phyloP scores from a whole-genome alignment of 2,113 vertebrate genomes.

The Gallinago jamesoni region DNA sequence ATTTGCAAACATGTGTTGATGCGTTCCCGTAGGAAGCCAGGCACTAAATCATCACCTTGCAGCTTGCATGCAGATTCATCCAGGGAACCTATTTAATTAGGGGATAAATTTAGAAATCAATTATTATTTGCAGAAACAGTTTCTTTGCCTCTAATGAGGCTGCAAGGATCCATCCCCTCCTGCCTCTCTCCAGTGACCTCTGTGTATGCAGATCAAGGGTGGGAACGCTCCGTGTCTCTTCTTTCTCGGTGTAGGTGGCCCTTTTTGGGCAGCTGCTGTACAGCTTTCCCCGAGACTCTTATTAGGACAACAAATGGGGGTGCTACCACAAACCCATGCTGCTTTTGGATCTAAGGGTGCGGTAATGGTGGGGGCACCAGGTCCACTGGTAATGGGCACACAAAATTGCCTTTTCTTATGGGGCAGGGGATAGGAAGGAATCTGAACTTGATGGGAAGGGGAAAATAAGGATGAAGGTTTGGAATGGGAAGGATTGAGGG shows the following conservation, averaged over 20 bases:
- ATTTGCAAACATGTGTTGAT: slow-evolving; percentile 57
- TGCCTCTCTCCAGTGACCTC: slow-evolving; percentile 26
- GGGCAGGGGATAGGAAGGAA: neutral
- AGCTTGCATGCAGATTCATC: slow-evolving; percentile 57
- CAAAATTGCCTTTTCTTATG: neutral
- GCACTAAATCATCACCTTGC: slow-evolving; percentile 66
- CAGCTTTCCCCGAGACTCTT: neutral
- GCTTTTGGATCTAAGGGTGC: neutral
- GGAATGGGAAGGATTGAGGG: neutral
- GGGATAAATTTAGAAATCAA: slow-evolving; percentile 76
- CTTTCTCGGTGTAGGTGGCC: neutral
- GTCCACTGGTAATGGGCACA: neutral
- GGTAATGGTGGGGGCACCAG: neutral
- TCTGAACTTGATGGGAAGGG: neutral
- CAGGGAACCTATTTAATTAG: slow-evolving; percentile 71
- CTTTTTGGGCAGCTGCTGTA: neutral
- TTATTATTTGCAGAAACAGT: slow-evolving; percentile 69
- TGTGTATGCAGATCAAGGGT: slow-evolving; percentile 15
- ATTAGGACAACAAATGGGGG: neutral
- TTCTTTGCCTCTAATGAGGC: slow-evolving; percentile 65
- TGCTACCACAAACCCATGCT: neutral
- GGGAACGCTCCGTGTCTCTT: neutral
- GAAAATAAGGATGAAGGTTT: neutral
- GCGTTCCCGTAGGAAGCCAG: neutral
- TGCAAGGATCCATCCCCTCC: slow-evolving; percentile 29